A percentile compares a stretch with the other conserved stretches of the same genome.
Evolutionary conservation across 2,797 vertebrate genomes (phyloP).

Genomic region (Streptopelia turtur): DNA sequence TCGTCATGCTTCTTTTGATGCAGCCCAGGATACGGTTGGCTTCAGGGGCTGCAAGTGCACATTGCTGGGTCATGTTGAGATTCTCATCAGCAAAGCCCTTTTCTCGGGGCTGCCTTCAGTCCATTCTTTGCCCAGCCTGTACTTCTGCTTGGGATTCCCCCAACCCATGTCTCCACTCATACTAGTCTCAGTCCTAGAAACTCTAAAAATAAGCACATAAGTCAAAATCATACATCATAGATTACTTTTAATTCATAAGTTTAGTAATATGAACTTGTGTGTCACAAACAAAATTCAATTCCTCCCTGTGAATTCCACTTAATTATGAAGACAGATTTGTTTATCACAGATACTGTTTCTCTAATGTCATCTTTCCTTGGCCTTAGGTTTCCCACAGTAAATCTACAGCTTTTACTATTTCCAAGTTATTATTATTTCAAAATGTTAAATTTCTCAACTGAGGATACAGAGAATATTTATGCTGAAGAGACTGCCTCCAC

Average conservation of each 20-base stretch:
- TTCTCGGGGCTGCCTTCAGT: too few species aligned
- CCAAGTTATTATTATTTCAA: neutral
- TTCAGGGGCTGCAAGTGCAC: too few species aligned
- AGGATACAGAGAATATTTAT: neutral
- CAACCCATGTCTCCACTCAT: neutral
- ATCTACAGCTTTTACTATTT: neutral
- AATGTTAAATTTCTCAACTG: neutral
- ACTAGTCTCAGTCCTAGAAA: neutral
- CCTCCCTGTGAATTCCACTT: neutral
- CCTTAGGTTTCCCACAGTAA: neutral
- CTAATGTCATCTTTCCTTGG: neutral
- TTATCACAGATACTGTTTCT: neutral
- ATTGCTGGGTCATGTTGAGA: too few species aligned
- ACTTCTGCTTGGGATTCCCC: too few species aligned
- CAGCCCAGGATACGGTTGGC: too few species aligned
- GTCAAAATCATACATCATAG: neutral
- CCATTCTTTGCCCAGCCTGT: too few species aligned
- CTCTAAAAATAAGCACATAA: neutral
- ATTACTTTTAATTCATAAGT: neutral
- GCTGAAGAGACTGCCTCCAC: neutral
- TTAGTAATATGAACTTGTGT: neutral
- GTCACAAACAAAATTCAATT: neutral
- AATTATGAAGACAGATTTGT: neutral
- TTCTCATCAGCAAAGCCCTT: too few species aligned
- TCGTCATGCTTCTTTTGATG: too few species aligned